phyloP scores from a whole-genome alignment of 2,113 vertebrate genomes.

The Hemichromis elongatus region DNA sequence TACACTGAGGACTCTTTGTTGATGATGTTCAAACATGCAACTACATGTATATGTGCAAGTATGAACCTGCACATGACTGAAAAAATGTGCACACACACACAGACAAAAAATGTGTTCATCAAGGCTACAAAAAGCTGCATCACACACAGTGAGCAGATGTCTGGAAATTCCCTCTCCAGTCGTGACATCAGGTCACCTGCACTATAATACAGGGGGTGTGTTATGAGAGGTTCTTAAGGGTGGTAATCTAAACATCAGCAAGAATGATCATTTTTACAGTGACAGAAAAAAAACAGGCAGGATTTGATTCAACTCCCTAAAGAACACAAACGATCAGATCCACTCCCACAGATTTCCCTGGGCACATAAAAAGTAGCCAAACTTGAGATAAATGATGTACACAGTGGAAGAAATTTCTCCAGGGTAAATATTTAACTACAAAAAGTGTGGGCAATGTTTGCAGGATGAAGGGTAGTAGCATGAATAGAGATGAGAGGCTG shows the following conservation, averaged over 20 bases:
- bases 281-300: background rate
- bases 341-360: background rate
- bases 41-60: slow-evolving; percentile 16
- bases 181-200: slow-evolving; percentile 25
- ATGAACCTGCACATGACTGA: background rate
- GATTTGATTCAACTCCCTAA: background rate
- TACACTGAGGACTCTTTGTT: background rate
- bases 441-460: background rate
- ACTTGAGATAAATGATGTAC: background rate
- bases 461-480: background rate
- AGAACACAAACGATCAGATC: background rate
- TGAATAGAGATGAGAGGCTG: background rate
- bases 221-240: background rate
- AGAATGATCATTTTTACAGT: background rate
- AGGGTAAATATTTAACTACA: slow-evolving; percentile 13
- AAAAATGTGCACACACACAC: background rate
- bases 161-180: slow-evolving; percentile 45
- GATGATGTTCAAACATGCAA: background rate
- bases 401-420: background rate
- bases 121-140: background rate
- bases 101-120: background rate
- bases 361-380: background rate
- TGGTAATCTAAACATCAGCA: slow-evolving; percentile 1
- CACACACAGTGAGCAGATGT: slow-evolving; percentile 30
- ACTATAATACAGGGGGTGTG: background rate